Evolutionary conservation across 2,888 invertebrate species (phyloP).

Genomic region (Papilio protenor): DNA sequence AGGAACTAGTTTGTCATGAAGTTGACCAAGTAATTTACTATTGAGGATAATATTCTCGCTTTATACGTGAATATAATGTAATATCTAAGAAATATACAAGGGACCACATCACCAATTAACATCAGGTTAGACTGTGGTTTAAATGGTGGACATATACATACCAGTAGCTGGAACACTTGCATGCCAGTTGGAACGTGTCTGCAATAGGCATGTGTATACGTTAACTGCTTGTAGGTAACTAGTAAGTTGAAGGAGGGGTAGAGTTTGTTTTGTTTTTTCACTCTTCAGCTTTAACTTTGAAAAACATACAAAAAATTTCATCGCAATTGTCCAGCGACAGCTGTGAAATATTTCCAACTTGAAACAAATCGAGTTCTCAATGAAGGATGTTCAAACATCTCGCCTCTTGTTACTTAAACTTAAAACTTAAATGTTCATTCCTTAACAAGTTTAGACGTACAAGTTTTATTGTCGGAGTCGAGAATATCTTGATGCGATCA

Average conservation of each 20-base stretch:
- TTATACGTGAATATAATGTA: background rate
- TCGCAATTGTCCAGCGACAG: constrained; percentile 6
- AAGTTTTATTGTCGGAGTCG: constrained; percentile 30
- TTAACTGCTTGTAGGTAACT: too few species aligned
- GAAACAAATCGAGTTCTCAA: constrained; percentile 23
- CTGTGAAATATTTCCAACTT: constrained; percentile 3
- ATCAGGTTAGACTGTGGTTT: background rate
- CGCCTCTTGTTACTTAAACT: constrained; percentile 29
- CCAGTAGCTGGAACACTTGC: too few species aligned
- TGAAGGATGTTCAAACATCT: constrained; percentile 9
- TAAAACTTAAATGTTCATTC: constrained; percentile 15
- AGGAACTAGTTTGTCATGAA: constrained; percentile 2
- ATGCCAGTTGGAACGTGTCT: too few species aligned
- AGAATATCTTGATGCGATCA: constrained; percentile 39
- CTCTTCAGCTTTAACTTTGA: background rate
- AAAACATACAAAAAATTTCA: background rate
- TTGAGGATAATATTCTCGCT: background rate
- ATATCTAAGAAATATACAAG: background rate
- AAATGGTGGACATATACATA: background rate
- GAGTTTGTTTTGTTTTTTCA: background rate
- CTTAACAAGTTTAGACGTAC: constrained; percentile 24
- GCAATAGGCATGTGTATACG: too few species aligned
- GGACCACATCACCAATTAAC: too few species aligned
- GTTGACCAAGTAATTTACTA: background rate
- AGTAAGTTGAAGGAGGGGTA: too few species aligned